Percentiles rank a stretch among this genome's conserved stretches.
phyloP scores from a whole-genome alignment of 2,113 vertebrate species.

The Poeciliopsis occidentalis region DNA sequence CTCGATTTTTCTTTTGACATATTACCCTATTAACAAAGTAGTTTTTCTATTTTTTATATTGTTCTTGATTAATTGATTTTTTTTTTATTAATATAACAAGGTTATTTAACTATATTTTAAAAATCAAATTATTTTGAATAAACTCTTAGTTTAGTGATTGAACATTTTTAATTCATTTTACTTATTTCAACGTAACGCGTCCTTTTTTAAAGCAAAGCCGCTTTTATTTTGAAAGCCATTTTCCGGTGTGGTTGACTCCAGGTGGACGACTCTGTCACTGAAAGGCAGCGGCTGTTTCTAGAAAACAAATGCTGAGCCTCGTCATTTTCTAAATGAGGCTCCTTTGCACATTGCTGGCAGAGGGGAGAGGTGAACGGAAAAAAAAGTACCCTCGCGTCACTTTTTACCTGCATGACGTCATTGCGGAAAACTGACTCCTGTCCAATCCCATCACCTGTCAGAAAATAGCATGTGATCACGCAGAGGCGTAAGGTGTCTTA shows the following conservation, averaged over 20 bases:
- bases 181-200: background rate
- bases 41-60: background rate
- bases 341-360: slow-evolving; percentile 13
- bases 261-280: slow-evolving; percentile 1
- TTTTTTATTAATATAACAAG: background rate
- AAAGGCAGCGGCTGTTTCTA: slow-evolving; percentile 63
- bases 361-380: slow-evolving; percentile 29
- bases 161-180: background rate
- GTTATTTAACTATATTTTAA: background rate
- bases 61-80: background rate
- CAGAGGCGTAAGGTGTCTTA: background rate
- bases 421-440: background rate
- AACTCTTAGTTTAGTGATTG: background rate
- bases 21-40: too few relatives aligned
- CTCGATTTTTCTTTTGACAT: too few relatives aligned
- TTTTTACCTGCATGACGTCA: slow-evolving; percentile 2
- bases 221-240: slow-evolving; percentile 40
- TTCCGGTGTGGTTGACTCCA: slow-evolving; percentile 2
- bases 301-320: slow-evolving; percentile 53
- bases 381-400: background rate
- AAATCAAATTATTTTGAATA: background rate
- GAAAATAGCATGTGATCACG: background rate
- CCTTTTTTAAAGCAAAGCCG: accelerated
- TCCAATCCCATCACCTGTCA: background rate
- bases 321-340: slow-evolving; percentile 65